phyloP scores from a whole-genome alignment of 1,140 invertebrate genomes.

The Neodiprion lecontei region DNA sequence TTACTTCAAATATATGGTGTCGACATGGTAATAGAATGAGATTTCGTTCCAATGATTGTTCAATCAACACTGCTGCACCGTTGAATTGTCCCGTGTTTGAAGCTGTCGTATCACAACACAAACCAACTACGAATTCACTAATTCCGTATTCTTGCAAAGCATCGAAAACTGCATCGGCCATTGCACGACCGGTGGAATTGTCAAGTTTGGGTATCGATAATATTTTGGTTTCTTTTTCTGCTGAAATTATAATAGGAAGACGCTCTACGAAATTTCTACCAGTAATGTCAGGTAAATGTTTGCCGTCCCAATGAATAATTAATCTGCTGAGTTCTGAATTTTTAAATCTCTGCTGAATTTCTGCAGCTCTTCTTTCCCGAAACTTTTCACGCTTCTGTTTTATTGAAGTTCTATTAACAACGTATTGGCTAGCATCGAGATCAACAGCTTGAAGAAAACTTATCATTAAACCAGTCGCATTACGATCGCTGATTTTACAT shows the following conservation, averaged over 20 bases:
- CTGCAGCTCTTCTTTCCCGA: slow-evolving; percentile 11
- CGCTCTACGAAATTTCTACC: no score
- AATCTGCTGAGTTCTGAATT: slow-evolving; percentile 19
- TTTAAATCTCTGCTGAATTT: slow-evolving; percentile 12
- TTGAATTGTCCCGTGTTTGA: slow-evolving; percentile 25
- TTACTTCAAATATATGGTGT: slow-evolving; percentile 28
- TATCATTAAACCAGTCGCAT: slow-evolving; percentile 19
- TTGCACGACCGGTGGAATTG: slow-evolving; percentile 21
- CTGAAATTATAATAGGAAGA: no score
- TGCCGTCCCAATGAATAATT: not conserved
- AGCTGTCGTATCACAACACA: slow-evolving; percentile 28
- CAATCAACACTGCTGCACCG: slow-evolving; percentile 26
- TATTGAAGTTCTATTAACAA: slow-evolving; percentile 20
- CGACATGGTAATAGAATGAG: slow-evolving; percentile 27
- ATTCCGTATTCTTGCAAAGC: slow-evolving; percentile 24
- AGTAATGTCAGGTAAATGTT: no score
- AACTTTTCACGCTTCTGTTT: slow-evolving; percentile 18
- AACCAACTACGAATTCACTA: slow-evolving; percentile 19
- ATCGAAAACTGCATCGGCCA: slow-evolving; percentile 23
- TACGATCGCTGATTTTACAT: not conserved
- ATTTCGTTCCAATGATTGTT: slow-evolving; percentile 23
- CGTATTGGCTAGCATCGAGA: slow-evolving; percentile 22
- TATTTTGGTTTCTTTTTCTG: no score
- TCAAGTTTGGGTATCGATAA: not conserved
- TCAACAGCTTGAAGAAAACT: slow-evolving; percentile 23